Percentiles rank a stretch among this genome's conserved stretches.
Conservation (phyloP, 2,797 vertebrate species). For the Pseudochirops corinnae region DNA sequence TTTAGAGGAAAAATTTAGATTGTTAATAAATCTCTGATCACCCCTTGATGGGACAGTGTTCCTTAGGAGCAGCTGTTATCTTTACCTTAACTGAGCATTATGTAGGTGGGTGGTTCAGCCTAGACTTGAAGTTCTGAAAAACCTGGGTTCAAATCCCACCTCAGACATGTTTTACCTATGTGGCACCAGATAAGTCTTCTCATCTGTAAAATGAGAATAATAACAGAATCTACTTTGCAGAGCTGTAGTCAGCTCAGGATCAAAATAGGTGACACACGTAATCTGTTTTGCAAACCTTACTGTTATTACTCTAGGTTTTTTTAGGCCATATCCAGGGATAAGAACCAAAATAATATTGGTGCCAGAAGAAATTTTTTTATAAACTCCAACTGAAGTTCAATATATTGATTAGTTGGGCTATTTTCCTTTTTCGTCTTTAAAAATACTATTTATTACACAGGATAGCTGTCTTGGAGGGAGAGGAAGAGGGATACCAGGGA, state of each 20-base stretch:
- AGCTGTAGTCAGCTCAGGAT: neutral
- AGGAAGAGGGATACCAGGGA: neutral
- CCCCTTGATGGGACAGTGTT: slow-evolving; percentile 31
- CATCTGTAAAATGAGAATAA: neutral
- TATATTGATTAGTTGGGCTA: neutral
- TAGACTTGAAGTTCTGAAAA: neutral
- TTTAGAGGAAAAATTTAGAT: neutral
- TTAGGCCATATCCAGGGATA: slow-evolving; percentile 40
- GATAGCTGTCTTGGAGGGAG: neutral
- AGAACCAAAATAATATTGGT: slow-evolving; percentile 41
- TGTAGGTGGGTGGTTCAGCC: neutral
- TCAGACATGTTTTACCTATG: neutral
- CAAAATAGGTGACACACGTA: neutral
- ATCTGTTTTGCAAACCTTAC: neutral
- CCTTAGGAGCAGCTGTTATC: slow-evolving; percentile 46
- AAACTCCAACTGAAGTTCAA: neutral
- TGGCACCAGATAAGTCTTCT: neutral
- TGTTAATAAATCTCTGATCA: neutral
- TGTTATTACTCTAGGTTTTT: neutral
- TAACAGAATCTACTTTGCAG: neutral
- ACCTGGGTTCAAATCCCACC: neutral
- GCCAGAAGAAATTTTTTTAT: slow-evolving; percentile 28
- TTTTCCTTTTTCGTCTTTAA: neutral
- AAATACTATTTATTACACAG: neutral
- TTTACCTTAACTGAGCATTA: slow-evolving; percentile 4